These are phyloP conservation scores for Drosophila subsilvestris DNA, from an alignment of 2,888 invertebrate genomes.

Conservation along the genomic window DNA sequence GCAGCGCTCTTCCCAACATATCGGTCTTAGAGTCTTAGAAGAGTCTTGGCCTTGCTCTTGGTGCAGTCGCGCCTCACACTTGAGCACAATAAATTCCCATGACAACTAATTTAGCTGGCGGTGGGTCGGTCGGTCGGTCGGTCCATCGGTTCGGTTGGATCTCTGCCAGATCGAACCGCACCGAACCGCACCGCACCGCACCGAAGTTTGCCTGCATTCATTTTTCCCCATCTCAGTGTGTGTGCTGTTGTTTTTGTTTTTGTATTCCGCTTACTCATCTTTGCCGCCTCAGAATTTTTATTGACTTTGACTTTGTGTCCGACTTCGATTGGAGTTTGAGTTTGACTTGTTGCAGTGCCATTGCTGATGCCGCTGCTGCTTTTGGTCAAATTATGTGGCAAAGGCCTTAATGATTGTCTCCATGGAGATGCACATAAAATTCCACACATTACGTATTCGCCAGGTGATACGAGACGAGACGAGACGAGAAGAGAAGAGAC, in stretches of 20 bases:
- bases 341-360: constrained; percentile 39
- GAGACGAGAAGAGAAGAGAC: constrained; percentile 2
- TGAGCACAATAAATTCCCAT: constrained; percentile 77
- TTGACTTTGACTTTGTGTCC: constrained; percentile 61
- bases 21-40: constrained; percentile 1
- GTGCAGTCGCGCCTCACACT: constrained; percentile 47
- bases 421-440: constrained; percentile 53
- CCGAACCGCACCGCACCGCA: not conserved
- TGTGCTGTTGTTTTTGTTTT: not conserved
- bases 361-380: constrained; percentile 17
- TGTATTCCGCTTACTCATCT: constrained; percentile 62
- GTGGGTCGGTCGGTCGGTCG: constrained; percentile 47
- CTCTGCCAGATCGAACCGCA: constrained; percentile 37
- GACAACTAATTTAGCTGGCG: constrained; percentile 77
- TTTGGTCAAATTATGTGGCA: constrained; percentile 70
- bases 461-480: constrained; percentile 41
- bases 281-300: constrained; percentile 73
- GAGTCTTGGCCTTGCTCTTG: not conserved
- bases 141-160: constrained; percentile 36
- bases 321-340: constrained; percentile 28
- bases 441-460: constrained; percentile 69
- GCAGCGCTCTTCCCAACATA: not conserved
- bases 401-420: constrained; percentile 68
- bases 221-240: constrained; percentile 10
- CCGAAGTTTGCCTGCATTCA: constrained; percentile 46